phyloP scores from a whole-genome alignment of 2,113 vertebrate species.

The Mormyrus iriodes region DNA sequence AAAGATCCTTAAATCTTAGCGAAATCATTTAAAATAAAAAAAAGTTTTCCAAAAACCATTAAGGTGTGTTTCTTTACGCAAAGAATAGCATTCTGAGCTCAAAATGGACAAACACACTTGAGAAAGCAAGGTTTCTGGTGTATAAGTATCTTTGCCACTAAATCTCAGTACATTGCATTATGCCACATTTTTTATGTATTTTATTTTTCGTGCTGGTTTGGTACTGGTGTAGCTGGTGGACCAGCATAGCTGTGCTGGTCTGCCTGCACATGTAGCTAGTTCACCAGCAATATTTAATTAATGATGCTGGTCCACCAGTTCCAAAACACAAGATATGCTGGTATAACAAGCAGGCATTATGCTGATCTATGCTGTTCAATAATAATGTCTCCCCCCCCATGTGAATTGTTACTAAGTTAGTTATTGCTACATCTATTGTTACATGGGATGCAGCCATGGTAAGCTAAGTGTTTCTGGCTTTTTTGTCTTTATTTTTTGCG shows the following conservation, averaged over 20 bases:
- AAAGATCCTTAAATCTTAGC: no score
- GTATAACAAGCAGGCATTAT: neutral
- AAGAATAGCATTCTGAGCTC: neutral
- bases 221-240: no score
- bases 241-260: neutral
- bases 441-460: neutral
- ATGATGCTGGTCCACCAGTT: neutral
- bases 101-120: neutral
- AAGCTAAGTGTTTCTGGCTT: neutral
- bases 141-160: neutral
- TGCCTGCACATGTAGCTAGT: neutral
- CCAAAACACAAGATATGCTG: neutral
- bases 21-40: neutral
- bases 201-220: no score
- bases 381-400: neutral
- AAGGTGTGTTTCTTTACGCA: neutral
- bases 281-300: neutral
- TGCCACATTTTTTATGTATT: neutral
- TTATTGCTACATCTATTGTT: neutral
- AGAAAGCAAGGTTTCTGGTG: neutral
- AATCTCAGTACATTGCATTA: neutral
- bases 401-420: neutral
- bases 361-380: neutral
- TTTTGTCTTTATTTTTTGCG: neutral
- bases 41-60: neutral